Evolutionary conservation across 1,140 invertebrate species (phyloP), one percentile per base, ranked within the genome.

Genomic region (Rhizoglyphus robini): DNA sequence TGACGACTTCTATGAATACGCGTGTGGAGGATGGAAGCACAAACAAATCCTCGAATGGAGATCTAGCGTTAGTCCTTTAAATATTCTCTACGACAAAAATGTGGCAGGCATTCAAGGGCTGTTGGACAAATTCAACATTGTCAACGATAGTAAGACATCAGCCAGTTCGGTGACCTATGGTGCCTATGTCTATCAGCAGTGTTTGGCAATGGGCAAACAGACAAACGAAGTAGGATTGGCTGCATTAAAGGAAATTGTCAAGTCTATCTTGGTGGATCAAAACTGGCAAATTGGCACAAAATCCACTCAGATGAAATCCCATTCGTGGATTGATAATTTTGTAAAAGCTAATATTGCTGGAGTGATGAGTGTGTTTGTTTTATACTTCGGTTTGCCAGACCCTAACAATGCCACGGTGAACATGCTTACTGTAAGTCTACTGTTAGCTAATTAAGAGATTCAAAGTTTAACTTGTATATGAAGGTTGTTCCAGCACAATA

Each of bases 1-100:
- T 70, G 73, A 82, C 15, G 83, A 86, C 72, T 86, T 86, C 71
- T 86, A 86, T 71, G 76, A 79, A 71, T 86, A 83, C 70, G 79
- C 83, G 1, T 86, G 84, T 71, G 83, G 83, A 18, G 71, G 75
- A 57, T 76, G 70, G 70, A 51, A 65, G 1, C 76, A 83, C 36
- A 87, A 93, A 76, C 85, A 47, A 4, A 59, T 70, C 4, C 34
- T n/a, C 15, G 84, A 83, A 69, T 87, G 88, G 30, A 58, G 11
- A 31, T 63, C 61, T 8, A n/a, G 5, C 4, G 18, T 18, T 46
- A 38, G 61, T 13, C n/a, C 8, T 49, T 18, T 20, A 20, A 38
- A 63, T 8, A 38, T 4, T 5, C 11, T 63, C 15, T 31, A 63
- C 11, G 61, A 63, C 5, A 30, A 47, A 30, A 31, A 36, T 4